phyloP scores from a whole-genome alignment of 2,888 invertebrate genomes.

The Ochropacha duplaris region DNA sequence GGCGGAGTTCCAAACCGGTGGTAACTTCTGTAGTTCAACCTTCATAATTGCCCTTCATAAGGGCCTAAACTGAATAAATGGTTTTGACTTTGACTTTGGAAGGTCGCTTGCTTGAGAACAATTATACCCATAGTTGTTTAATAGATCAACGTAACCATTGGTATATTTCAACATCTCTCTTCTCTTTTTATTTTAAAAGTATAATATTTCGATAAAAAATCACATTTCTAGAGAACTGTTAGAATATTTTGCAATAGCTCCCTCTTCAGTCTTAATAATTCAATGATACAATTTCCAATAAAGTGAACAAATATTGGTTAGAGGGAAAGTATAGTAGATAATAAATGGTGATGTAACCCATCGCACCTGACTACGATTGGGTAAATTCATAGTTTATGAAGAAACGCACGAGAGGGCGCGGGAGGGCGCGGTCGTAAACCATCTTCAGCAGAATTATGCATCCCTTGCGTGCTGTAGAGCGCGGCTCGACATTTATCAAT shows the following conservation, averaged over 20 bases:
- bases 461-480: constrained; percentile 60
- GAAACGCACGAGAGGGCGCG: constrained; percentile 32
- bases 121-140: too few species aligned
- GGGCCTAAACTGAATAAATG: too few species aligned
- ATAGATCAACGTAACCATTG: too few species aligned
- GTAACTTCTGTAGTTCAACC: too few species aligned
- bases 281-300: constrained; percentile 54
- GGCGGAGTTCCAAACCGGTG: too few species aligned
- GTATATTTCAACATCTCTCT: too few species aligned
- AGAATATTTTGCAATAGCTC: not conserved
- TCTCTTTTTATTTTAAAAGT: not conserved
- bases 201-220: not conserved
- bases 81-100: too few species aligned
- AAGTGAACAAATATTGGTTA: constrained; percentile 37
- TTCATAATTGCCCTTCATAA: too few species aligned
- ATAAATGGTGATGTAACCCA: constrained; percentile 70
- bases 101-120: too few species aligned
- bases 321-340: constrained; percentile 53
- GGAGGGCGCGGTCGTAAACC: constrained; percentile 50
- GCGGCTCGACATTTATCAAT: constrained; percentile 57
- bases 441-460: constrained; percentile 53
- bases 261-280: constrained; percentile 51
- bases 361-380: constrained; percentile 77
- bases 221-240: not conserved
- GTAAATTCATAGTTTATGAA: constrained; percentile 77